phyloP scores from a whole-genome alignment of 1,140 invertebrate genomes.

The Formica selysi region DNA sequence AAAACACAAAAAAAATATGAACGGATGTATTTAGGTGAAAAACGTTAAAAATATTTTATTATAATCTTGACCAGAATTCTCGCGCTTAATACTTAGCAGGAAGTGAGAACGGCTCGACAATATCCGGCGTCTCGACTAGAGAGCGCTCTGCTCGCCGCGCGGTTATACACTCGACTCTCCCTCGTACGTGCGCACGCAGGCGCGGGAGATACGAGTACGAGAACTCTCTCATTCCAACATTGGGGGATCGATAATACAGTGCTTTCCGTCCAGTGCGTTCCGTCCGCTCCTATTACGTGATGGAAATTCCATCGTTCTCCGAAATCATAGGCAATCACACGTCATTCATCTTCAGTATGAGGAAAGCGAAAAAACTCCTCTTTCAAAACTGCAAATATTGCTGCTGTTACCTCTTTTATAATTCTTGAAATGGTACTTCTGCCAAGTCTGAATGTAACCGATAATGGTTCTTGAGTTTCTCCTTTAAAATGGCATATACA shows the following conservation, averaged over 20 bases:
- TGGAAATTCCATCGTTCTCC: constrained; percentile 4
- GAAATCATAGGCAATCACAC: constrained; percentile 8
- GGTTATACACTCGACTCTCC: no score
- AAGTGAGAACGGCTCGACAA: no score
- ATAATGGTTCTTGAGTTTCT: constrained; percentile 12
- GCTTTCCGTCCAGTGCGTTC: constrained; percentile 2
- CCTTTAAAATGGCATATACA: neutral
- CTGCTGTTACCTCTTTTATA: constrained; percentile 17
- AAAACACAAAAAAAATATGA: no score
- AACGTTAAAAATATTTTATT: no score
- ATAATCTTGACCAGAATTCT: no score
- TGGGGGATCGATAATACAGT: constrained; percentile 8
- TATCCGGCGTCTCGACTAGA: no score
- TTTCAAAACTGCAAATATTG: neutral
- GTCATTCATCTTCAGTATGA: constrained; percentile 17
- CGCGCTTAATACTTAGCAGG: no score
- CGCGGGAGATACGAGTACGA: no score
- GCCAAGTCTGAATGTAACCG: constrained; percentile 14
- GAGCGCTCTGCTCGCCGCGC: no score
- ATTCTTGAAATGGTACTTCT: constrained; percentile 20
- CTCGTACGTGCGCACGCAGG: no score
- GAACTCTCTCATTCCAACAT: no score
- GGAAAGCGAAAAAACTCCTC: neutral
- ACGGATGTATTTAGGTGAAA: no score
- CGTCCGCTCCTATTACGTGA: neutral